Percentiles rank a stretch among this genome's conserved stretches.
These are phyloP conservation scores for Phalacrocorax carbo DNA, from an alignment of 2,113 vertebrate genomes.

Conservation along the genomic window DNA sequence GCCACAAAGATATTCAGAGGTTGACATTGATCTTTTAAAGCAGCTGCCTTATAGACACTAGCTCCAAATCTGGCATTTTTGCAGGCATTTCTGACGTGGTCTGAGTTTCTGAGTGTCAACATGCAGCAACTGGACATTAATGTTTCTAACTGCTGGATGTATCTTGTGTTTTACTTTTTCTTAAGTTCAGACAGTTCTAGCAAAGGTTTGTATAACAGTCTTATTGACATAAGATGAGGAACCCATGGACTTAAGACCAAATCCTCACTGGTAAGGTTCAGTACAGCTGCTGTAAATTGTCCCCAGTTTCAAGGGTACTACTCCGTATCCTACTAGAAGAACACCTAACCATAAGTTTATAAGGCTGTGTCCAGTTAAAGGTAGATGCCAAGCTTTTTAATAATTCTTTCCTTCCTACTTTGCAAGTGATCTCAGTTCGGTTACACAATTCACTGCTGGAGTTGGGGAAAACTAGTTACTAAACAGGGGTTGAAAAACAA, in stretches of 20 bases:
- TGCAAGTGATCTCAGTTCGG: background rate
- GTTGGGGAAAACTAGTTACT: background rate
- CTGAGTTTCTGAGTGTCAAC: background rate
- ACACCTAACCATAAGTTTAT: background rate
- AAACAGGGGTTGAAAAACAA: background rate
- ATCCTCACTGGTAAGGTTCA: background rate
- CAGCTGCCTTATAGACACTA: background rate
- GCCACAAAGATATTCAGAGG: background rate
- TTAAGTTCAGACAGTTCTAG: background rate
- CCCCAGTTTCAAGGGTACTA: background rate
- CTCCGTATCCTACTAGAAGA: background rate
- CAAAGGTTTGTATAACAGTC: background rate
- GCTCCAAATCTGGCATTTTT: background rate
- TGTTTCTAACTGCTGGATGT: background rate
- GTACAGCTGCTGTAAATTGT: background rate
- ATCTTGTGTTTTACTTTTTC: background rate
- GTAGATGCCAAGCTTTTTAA: background rate
- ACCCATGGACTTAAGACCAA: background rate
- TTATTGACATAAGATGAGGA: background rate
- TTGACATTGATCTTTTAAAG: background rate
- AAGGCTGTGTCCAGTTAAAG: background rate
- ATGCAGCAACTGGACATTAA: accelerated
- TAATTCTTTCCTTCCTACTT: background rate
- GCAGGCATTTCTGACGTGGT: background rate
- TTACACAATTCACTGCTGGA: background rate